Percentiles rank a stretch among this genome's conserved stretches.
Evolutionary conservation across 1,140 invertebrate genomes (phyloP).

Genomic region (Zaprionus lachaisei): DNA sequence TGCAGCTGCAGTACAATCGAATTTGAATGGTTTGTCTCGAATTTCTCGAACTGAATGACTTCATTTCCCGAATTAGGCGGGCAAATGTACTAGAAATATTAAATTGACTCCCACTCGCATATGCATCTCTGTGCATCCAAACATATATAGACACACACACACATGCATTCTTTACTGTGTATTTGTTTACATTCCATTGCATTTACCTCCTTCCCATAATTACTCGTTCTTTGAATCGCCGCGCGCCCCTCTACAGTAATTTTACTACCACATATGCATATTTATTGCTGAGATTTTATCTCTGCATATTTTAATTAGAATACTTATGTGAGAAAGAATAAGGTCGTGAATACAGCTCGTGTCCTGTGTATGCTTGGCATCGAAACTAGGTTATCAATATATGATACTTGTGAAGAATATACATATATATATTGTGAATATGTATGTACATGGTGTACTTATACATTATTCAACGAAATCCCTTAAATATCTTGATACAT

Average conservation of each 20-base stretch:
- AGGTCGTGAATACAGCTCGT: background rate
- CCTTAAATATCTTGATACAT: too few species aligned
- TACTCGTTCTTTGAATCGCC: constrained; percentile 5
- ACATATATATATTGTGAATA: constrained; percentile 3
- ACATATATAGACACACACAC: background rate
- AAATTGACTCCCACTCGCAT: constrained; percentile 26
- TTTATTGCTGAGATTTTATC: background rate
- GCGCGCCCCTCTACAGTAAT: background rate
- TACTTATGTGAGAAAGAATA: background rate
- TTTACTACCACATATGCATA: background rate
- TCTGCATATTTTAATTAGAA: background rate
- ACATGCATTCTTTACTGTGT: constrained; percentile 2
- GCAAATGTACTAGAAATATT: constrained; percentile 48
- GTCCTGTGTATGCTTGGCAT: constrained; percentile 28
- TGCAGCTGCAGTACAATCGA: constrained; percentile 34
- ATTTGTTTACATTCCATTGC: constrained; percentile 54
- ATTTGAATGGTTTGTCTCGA: constrained; percentile 64
- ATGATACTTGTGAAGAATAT: constrained; percentile 7
- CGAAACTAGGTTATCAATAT: constrained; percentile 28
- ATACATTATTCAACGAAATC: too few species aligned
- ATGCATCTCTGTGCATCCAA: background rate
- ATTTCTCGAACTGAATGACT: constrained; percentile 48
- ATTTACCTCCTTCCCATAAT: background rate
- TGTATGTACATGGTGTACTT: too few species aligned
- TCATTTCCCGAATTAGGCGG: constrained; percentile 60